Percentiles rank a stretch among this genome's conserved stretches.
These are phyloP conservation scores for Opisthograptis luteolata DNA, from an alignment of 2,888 invertebrate genomes.

Conservation along the genomic window DNA sequence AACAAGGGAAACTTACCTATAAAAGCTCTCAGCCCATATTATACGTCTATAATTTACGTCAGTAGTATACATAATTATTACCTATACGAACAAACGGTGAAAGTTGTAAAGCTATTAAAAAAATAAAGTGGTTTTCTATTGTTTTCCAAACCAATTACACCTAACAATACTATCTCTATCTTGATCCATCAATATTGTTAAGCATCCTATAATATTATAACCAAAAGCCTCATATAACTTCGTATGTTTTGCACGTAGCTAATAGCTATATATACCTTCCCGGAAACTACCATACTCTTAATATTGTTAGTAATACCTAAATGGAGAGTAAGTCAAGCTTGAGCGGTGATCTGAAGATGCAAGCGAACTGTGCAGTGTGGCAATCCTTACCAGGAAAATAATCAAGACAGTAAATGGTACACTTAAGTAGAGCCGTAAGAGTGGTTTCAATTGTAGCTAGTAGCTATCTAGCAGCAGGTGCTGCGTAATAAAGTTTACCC, in stretches of 20 bases:
- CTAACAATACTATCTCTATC: conserved; percentile 20
- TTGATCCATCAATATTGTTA: conserved; percentile 6
- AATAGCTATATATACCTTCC: not conserved
- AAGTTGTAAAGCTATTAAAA: conserved; percentile 15
- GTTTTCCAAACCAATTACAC: conserved; percentile 14
- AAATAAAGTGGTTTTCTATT: conserved; percentile 14
- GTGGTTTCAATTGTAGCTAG: not conserved
- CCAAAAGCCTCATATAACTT: not conserved
- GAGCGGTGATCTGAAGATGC: conserved; percentile 43
- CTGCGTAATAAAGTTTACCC: too few species aligned
- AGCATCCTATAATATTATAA: not conserved
- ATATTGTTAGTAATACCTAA: conserved; percentile 47
- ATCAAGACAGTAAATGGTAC: not conserved
- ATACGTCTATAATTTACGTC: conserved; percentile 9
- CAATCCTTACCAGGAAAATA: conserved; percentile 29
- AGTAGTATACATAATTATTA: conserved; percentile 4
- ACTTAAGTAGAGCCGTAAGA: not conserved
- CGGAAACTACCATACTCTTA: conserved; percentile 30
- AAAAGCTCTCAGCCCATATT: conserved; percentile 1
- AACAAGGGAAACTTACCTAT: conserved; percentile 3
- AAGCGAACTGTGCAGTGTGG: conserved; percentile 9
- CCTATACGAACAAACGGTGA: conserved; percentile 12
- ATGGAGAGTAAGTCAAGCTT: conserved; percentile 44
- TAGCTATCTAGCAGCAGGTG: not conserved
- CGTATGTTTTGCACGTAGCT: too few species aligned